phyloP scores from a whole-genome alignment of 30 jellyfish, hydroid and myxozoan species.

The Sanderia malayensis region DNA sequence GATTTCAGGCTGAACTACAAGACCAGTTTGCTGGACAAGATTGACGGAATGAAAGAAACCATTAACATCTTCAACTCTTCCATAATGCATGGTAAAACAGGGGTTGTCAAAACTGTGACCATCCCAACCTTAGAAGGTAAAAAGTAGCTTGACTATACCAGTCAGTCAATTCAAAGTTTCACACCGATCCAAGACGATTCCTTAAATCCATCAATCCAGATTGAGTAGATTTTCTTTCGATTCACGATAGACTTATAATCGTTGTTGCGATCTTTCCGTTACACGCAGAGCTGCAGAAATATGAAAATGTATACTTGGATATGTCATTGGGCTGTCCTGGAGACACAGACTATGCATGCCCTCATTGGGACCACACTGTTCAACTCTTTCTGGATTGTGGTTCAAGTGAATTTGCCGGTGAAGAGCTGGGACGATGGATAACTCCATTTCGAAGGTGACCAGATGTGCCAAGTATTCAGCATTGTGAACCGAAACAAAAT shows the following conservation, averaged over 20 bases:
- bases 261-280: no score
- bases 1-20: conserved; percentile 79
- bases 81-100: conserved; percentile 88
- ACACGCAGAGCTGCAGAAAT: conserved; percentile 67
- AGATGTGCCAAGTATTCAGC: no score
- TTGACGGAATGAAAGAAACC: conserved; percentile 40
- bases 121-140: conserved; percentile 80
- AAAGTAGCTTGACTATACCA: no score
- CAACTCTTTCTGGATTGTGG: conserved; percentile 84
- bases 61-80: conserved; percentile 67
- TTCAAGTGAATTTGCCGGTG: conserved; percentile 60
- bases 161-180: no score
- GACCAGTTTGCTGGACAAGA: conserved; percentile 67
- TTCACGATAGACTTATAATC: no score
- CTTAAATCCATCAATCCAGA: no score
- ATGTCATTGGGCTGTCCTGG: conserved; percentile 96
- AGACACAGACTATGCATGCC: conserved; percentile 82
- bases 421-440: conserved; percentile 95
- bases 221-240: no score
- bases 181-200: no score
- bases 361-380: conserved; percentile 99
- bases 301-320: conserved; percentile 76
- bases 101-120: conserved; percentile 68
- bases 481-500: no score
- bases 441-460: conserved; percentile 96